Conservation (phyloP, 1,140 invertebrate species). For the Tetraneura akinire region DNA sequence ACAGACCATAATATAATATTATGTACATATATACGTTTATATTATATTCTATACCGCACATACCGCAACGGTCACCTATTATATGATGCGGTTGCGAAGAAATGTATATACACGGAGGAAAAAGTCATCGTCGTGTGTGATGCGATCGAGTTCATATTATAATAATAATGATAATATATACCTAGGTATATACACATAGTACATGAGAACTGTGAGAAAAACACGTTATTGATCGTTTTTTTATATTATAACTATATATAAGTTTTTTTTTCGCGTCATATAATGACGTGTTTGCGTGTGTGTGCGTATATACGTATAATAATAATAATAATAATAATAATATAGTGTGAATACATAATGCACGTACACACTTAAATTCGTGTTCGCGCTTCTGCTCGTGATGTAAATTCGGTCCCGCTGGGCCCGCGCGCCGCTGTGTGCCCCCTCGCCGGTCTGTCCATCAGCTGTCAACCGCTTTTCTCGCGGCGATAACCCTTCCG, state of each 20-base stretch:
- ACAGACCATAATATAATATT: too few species aligned
- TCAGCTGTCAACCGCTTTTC: conserved; percentile 42
- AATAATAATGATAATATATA: too few species aligned
- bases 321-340: conserved; percentile 1
- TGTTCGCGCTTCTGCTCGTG: conserved; percentile 12
- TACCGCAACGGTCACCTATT: too few species aligned
- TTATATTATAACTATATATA: too few species aligned
- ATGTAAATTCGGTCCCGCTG: conserved; percentile 36
- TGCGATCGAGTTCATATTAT: too few species aligned
- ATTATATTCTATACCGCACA: not conserved
- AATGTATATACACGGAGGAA: not conserved
- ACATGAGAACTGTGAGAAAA: conserved; percentile 10
- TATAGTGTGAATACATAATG: not conserved
- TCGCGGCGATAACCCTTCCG: conserved; percentile 12
- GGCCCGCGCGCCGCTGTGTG: not conserved
- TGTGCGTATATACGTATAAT: not conserved
- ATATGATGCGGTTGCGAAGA: not conserved
- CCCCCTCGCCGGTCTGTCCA: conserved; percentile 5
- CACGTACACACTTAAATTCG: not conserved
- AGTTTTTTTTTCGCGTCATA: not conserved
- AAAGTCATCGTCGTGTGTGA: conserved; percentile 22
- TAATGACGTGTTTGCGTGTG: not conserved
- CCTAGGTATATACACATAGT: too few species aligned
- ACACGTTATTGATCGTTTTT: conserved; percentile 40
- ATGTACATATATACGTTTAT: too few species aligned